Evolutionary conservation across 2,113 vertebrate genomes (phyloP), one percentile per base, ranked within the genome.

Genomic region (Cygnus atratus): DNA sequence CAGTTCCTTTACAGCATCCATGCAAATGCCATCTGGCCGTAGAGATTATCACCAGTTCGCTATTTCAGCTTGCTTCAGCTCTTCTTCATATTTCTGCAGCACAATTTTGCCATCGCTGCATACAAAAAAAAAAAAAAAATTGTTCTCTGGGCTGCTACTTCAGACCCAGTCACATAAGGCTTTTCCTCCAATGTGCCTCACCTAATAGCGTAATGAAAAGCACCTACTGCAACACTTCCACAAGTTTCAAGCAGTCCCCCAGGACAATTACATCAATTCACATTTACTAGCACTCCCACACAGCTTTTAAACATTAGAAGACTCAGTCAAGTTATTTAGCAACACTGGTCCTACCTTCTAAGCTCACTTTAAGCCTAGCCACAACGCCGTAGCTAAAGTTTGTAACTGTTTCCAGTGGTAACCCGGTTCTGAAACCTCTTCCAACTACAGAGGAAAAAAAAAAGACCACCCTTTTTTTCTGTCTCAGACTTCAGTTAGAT

Each of bases 41-140:
- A 72, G 41, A 84, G 75, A 92, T 91, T 92, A 93, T 59, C 63
- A 59, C 46, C 13, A 90, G 72, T 71, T 39, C 95, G 84, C 93
- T 57, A 84, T 71, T 94, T 71, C 13, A 2, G 86, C 80, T 88
- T 88, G 73, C 87, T 94, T 96, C 88, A 94, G 88, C 92, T 84
- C 28, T 94, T 96, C 76, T 81, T 68, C 39, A 1, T 73, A 73
- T 86, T 92, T 94, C 84, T 88, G 79, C 83, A 88, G 62, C 48
- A 57, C 18, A 5, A 79, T 84, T 96, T 90, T 90, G 74, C 73
- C 58, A 44, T 14, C 24, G 28, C 76, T 91, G 55, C 57, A 52
- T 4, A 91, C n/a, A 90, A 88, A 43, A 74, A 46, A 48, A 10
- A 46, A 46, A 9, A 46, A 46, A 46, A 20, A 39, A 57, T 2